Evolutionary conservation across 2,113 vertebrate species (phyloP).

Genomic region (Heterocephalus glaber): DNA sequence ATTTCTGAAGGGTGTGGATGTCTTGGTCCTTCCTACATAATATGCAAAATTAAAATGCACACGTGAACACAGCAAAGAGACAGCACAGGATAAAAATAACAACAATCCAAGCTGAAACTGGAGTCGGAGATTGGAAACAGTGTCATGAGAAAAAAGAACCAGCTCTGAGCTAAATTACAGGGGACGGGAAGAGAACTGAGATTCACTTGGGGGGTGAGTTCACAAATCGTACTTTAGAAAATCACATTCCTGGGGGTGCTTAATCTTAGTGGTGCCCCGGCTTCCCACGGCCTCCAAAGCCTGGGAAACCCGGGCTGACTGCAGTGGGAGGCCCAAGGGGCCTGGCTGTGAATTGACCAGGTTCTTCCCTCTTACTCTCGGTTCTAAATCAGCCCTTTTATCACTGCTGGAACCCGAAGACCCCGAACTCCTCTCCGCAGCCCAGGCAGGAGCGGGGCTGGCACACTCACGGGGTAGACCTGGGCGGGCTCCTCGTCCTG

Average conservation of each 20-base stretch:
- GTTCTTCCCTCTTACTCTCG: neutral
- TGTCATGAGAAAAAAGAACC: neutral
- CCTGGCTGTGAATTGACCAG: neutral
- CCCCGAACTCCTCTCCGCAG: neutral
- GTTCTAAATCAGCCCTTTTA: neutral
- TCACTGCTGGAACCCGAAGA: neutral
- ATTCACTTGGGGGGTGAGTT: neutral
- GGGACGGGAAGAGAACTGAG: neutral
- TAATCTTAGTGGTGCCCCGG: neutral
- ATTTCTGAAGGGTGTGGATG: neutral
- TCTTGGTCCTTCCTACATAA: constrained; percentile 59
- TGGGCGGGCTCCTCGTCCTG: neutral
- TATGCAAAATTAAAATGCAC: neutral
- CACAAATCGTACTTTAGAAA: neutral
- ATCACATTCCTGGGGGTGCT: neutral
- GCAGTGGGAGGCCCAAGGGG: too few relatives aligned
- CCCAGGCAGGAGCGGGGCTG: too few relatives aligned
- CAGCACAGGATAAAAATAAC: neutral
- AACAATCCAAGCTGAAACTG: neutral
- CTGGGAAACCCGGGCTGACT: neutral
- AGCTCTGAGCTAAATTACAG: neutral
- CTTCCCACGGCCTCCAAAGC: neutral
- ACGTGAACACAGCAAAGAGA: neutral
- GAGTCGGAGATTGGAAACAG: neutral
- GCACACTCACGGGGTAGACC: constrained; percentile 68